Evolutionary conservation across 1,140 invertebrate species (phyloP).

Genomic region (Goniozus legneri): DNA sequence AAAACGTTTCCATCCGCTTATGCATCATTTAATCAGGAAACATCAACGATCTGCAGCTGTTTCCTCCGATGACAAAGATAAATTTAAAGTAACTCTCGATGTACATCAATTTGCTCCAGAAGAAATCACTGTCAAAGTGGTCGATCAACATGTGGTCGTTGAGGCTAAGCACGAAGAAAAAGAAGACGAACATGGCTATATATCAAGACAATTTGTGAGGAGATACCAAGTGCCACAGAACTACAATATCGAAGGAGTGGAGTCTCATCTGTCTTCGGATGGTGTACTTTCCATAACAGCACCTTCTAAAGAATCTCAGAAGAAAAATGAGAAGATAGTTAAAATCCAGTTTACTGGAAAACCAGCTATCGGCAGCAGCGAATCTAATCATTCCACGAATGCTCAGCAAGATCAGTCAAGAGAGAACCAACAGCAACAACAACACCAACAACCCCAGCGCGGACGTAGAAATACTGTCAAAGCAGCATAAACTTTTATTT

Average conservation of each 20-base stretch:
- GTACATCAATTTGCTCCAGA: slow-evolving; percentile 83
- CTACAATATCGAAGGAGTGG: slow-evolving; percentile 60
- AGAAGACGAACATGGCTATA: slow-evolving; percentile 72
- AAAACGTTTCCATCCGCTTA: neutral
- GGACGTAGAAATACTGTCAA: slow-evolving; percentile 1
- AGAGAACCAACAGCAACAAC: slow-evolving; percentile 3
- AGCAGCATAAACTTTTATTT: neutral
- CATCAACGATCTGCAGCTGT: slow-evolving; percentile 34
- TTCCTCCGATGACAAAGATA: slow-evolving; percentile 36
- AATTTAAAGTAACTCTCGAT: slow-evolving; percentile 71
- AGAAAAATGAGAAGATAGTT: slow-evolving; percentile 21
- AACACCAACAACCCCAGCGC: neutral
- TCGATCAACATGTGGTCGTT: slow-evolving; percentile 73
- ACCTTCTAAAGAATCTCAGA: slow-evolving; percentile 37
- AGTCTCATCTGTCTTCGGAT: slow-evolving; percentile 68
- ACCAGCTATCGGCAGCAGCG: slow-evolving; percentile 17
- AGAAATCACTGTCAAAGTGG: slow-evolving; percentile 85
- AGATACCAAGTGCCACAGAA: slow-evolving; percentile 63
- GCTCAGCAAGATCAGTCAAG: neutral
- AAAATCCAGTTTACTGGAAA: slow-evolving; percentile 4
- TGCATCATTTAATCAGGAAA: neutral
- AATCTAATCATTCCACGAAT: neutral
- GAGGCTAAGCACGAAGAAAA: slow-evolving; percentile 83
- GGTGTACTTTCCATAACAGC: slow-evolving; percentile 68
- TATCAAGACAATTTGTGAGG: slow-evolving; percentile 73